Conservation (phyloP, 2,113 vertebrate genomes). For the Gallinago media region DNA sequence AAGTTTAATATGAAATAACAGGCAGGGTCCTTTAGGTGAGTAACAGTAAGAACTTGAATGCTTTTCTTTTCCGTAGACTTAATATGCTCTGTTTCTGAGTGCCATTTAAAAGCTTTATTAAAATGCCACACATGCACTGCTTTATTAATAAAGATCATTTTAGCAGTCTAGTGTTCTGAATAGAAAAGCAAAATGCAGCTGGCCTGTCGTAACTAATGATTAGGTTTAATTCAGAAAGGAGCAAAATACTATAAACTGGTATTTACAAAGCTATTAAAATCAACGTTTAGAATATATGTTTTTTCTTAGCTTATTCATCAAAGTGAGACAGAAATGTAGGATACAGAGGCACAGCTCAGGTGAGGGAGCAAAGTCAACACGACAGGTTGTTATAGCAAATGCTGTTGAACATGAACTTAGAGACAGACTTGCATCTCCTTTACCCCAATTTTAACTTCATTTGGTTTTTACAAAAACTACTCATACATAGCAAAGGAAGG, state of each 20-base stretch:
- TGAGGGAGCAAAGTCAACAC: neutral
- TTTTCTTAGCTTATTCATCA: neutral
- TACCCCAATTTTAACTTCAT: neutral
- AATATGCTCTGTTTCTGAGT: neutral
- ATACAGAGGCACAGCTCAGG: neutral
- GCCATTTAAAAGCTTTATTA: constrained; percentile 21
- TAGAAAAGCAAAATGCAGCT: constrained; percentile 25
- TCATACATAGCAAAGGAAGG: neutral
- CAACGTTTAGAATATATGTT: neutral
- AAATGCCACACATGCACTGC: neutral
- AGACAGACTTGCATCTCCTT: neutral
- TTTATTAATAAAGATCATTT: constrained; percentile 44
- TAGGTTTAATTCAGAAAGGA: constrained; percentile 6
- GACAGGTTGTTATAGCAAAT: neutral
- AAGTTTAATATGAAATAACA: neutral
- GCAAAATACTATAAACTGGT: neutral
- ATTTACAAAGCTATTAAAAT: neutral
- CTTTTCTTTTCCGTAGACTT: neutral
- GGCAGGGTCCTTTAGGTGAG: neutral
- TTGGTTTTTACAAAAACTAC: neutral
- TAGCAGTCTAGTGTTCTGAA: neutral
- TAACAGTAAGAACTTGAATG: neutral
- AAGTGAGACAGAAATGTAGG: neutral
- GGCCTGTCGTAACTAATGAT: neutral
- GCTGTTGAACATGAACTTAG: neutral